Base-by-base conservation (phyloP, 2,797 vertebrate species). In the Eremophila alpestris region DNA sequence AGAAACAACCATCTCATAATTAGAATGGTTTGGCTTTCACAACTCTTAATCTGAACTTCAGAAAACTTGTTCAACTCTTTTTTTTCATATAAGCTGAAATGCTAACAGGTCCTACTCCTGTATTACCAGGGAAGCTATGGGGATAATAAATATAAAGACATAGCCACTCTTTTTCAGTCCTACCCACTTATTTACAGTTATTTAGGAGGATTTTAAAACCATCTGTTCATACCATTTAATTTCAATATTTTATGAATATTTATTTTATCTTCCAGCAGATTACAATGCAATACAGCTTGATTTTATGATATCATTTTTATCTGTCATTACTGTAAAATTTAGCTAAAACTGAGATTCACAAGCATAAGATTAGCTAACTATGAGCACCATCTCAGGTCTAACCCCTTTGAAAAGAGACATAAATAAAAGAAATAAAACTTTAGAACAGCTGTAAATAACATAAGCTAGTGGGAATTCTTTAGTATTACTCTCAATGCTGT, bases 341-440 rank as follows among this genome's bases (percentile, higher is more conserved):
- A 69, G 34, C 34, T 84, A 86, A 81, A 86, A 84, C 8, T 60
- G 41, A 83, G 59, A 79, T 91, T 69, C 40, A 2, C 24, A 67
- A 76, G 30, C 3, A 1, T 43, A 90, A 90, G 46, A 76, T 82
- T 34, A 94, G 77, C 40, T 73, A 93, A 62, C 70, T 74, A 43
- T 21, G 10, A 94, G 51, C 48, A 86, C 29, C 54, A 65, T 56
- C 27, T 86, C 63, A 83, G 52, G 67, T 67, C 23, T 51, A 96
- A 93, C 38, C 16, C 27, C 43, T 93, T 82, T 70, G 78, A 78
- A 94, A 75, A 74, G 36, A 49, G 29, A 84, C 20, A 88, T 83
- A 89, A 83, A 93, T 34, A 92, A 90, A 91, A 94, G 87, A 94
- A 94, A 93, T 93, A 96, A 97, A 95, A 94, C 64, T 94, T 97